Evolutionary conservation across 2,888 invertebrate species (phyloP).

Genomic region (Noctua fimbriata): DNA sequence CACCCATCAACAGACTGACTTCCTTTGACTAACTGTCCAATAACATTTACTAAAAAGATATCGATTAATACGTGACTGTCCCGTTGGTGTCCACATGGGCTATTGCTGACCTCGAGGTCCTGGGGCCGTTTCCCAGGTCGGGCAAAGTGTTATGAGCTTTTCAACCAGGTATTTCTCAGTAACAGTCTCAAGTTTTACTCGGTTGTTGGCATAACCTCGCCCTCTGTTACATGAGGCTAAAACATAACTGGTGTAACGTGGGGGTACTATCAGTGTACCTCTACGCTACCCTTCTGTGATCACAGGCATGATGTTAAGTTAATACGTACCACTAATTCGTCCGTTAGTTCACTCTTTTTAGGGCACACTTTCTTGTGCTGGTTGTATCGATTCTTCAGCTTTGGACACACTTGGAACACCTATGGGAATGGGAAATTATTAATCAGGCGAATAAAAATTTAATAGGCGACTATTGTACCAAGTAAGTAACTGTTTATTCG

Average conservation of each 20-base stretch:
- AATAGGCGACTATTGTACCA: too few species aligned
- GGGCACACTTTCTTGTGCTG: slow-evolving; percentile 68
- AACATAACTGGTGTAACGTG: not conserved
- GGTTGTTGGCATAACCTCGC: not conserved
- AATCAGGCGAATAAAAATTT: too few species aligned
- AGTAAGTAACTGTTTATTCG: too few species aligned
- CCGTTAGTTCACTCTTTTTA: not conserved
- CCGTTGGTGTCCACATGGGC: too few species aligned
- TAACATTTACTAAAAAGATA: too few species aligned
- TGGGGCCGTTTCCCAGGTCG: too few species aligned
- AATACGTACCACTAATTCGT: slow-evolving; percentile 13
- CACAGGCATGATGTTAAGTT: not conserved
- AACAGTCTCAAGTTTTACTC: not conserved
- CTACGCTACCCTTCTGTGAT: not conserved
- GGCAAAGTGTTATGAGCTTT: too few species aligned
- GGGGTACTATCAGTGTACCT: not conserved
- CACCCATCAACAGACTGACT: not conserved
- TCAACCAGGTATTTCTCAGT: not conserved
- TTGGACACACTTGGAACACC: slow-evolving; percentile 73
- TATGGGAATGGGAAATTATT: too few species aligned
- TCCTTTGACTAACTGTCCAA: too few species aligned
- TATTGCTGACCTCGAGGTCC: too few species aligned
- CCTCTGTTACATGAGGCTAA: not conserved
- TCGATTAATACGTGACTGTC: too few species aligned
- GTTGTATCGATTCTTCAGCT: slow-evolving; percentile 68